A percentile compares a stretch with the other conserved stretches of the same genome.
These are phyloP conservation scores for Asobara japonica DNA, from an alignment of 1,140 invertebrate species.

Conservation along the genomic window DNA sequence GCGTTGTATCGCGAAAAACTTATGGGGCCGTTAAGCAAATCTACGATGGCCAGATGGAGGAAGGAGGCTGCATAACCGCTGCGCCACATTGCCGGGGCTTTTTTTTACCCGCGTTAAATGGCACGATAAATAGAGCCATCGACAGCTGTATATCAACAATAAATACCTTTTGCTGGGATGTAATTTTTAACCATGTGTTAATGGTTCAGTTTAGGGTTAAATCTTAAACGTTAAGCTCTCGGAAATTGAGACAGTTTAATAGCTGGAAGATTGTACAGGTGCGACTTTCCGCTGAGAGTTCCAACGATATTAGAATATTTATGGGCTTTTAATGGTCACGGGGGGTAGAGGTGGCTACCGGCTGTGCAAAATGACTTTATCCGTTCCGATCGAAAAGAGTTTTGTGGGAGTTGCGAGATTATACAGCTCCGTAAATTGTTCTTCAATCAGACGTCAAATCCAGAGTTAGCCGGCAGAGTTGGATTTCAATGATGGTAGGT, in stretches of 20 bases:
- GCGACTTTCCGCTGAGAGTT: background rate
- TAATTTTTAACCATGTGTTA: no score
- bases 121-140: background rate
- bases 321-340: slow-evolving; percentile 37
- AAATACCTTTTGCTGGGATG: background rate
- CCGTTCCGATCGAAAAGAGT: background rate
- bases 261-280: background rate
- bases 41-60: background rate
- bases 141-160: background rate
- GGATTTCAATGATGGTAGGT: no score
- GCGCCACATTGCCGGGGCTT: background rate
- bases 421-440: background rate
- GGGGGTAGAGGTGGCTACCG: background rate
- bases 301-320: slow-evolving; percentile 42
- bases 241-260: background rate
- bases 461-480: no score
- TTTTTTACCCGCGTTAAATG: background rate
- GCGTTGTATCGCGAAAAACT: slow-evolving; percentile 25
- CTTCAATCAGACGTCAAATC: no score
- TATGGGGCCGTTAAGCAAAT: slow-evolving; percentile 27
- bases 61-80: background rate
- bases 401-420: background rate
- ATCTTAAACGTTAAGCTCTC: background rate
- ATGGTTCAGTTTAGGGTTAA: background rate
- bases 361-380: slow-evolving; percentile 4